Evolutionary conservation across 2,888 invertebrate species (phyloP), one percentile per base, ranked within the genome.

Genomic region (Conops quadrifasciatus): DNA sequence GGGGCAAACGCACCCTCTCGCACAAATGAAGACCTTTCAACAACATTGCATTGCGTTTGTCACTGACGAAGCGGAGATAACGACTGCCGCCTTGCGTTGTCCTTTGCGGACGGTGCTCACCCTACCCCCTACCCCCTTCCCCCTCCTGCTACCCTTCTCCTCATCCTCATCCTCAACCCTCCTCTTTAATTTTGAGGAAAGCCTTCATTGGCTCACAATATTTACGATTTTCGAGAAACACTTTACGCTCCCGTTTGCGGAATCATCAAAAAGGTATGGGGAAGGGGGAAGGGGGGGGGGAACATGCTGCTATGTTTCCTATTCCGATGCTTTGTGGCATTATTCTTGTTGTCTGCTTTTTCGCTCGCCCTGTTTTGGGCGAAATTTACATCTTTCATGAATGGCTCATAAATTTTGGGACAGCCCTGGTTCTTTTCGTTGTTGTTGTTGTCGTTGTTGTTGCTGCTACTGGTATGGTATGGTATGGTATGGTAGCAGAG

Each of bases 311-410:
- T 43, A 2, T 36, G 21, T 21, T 26, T 21, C 16, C 9, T 43
- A 26, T 45, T 47, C 26, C 26, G 21, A 47, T 64, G 13, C 19
- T 24, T 63, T 19, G 9, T n/a, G 21, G 36, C n/a, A 9, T 53
- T 9, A 53, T n/a, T 53, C 21, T 53, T 53, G 3, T 53, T 19
- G 5, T 53, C 19, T 53, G 11, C 24, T 21, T 53, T 53, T 53
- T 11, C 53, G 24, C 24, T 2, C 53, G 53, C 21, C 24, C 26
- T 36, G 5, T 4, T 36, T 36, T 67, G 43, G 36, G 26, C 56
- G 43, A 47, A 60, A 60, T 59, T 59, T 47, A 47, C 59, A 59
- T 67, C 67, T 58, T 36, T 58, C 58, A 56, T 58, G 58, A 67
- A 36, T 43, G 21, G 24, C 24, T 49, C 30, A 49, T 60, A 67